These are phyloP conservation scores for Vireo altiloquus DNA, from an alignment of 2,113 vertebrate genomes.

Conservation along the genomic window DNA sequence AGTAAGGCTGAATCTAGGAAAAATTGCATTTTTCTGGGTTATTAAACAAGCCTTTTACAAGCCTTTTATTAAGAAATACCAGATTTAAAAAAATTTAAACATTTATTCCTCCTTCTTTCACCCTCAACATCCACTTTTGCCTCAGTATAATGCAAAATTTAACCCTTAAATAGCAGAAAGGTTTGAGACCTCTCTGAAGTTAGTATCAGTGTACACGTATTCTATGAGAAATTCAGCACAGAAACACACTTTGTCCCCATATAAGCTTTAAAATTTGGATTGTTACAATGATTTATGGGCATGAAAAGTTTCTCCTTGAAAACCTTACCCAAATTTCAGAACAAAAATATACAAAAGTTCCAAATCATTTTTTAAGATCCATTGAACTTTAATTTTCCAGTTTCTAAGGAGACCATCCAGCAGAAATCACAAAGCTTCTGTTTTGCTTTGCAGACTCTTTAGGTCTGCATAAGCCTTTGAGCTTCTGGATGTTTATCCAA, in stretches of 20 bases:
- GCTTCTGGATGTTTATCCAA: neutral
- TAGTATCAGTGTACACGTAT: neutral
- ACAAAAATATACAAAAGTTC: accelerated
- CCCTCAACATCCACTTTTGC: neutral
- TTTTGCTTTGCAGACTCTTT: neutral
- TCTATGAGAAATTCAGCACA: neutral
- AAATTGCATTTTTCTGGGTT: neutral
- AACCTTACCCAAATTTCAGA: neutral
- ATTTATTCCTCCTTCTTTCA: neutral
- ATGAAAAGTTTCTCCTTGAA: neutral
- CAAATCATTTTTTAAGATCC: neutral
- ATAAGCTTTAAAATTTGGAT: neutral
- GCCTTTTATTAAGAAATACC: neutral
- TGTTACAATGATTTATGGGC: accelerated
- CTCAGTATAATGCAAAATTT: neutral
- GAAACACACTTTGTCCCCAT: neutral
- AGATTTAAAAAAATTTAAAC: neutral
- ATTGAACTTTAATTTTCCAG: neutral
- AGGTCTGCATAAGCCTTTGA: neutral
- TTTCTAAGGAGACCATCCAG: neutral
- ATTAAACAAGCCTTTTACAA: neutral
- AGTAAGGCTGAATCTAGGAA: neutral
- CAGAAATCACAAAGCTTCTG: neutral
- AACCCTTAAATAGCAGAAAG: neutral
- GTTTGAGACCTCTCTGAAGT: neutral